These are phyloP conservation scores for Masnerella sp. DNA, from an alignment of 2,888 invertebrate genomes.

Conservation along the genomic window DNA sequence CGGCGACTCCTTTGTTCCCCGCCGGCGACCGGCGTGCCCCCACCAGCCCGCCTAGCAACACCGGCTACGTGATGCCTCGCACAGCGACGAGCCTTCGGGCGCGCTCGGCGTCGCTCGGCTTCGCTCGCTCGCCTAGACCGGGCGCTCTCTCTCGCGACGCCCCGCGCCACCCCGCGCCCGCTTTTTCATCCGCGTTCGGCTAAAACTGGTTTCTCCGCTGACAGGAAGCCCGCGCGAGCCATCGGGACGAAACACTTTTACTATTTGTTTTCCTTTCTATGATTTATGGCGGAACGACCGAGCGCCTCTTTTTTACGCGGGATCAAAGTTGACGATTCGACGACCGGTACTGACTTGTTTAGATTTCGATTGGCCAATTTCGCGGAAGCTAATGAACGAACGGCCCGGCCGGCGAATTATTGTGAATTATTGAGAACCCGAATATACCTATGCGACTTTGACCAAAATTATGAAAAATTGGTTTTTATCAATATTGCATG, in stretches of 20 bases:
- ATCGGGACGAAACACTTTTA: slow-evolving; percentile 58
- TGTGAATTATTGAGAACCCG: too few relatives aligned
- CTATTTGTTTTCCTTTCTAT: slow-evolving; percentile 60
- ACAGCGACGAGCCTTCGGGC: slow-evolving; percentile 59
- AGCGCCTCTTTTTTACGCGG: too few relatives aligned
- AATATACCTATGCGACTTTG: too few relatives aligned
- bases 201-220: slow-evolving; percentile 58
- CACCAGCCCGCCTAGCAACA: slow-evolving; percentile 74
- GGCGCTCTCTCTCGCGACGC: slow-evolving; percentile 1
- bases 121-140: slow-evolving; percentile 35
- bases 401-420: too few relatives aligned
- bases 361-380: too few relatives aligned
- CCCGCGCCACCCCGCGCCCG: slow-evolving; percentile 6
- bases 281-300: too few relatives aligned
- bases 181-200: slow-evolving; percentile 59
- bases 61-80: slow-evolving; percentile 74
- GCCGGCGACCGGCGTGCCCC: slow-evolving; percentile 58
- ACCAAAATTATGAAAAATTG: too few relatives aligned
- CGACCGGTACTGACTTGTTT: too few relatives aligned
- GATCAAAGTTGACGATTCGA: too few relatives aligned
- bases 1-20: slow-evolving; percentile 52
- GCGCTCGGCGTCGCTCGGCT: slow-evolving; percentile 31
- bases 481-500: too few relatives aligned
- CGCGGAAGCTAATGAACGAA: too few relatives aligned
- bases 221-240: slow-evolving; percentile 56